phyloP scores from a whole-genome alignment of 2,113 vertebrate genomes.

The Sclerurus mexicanus region DNA sequence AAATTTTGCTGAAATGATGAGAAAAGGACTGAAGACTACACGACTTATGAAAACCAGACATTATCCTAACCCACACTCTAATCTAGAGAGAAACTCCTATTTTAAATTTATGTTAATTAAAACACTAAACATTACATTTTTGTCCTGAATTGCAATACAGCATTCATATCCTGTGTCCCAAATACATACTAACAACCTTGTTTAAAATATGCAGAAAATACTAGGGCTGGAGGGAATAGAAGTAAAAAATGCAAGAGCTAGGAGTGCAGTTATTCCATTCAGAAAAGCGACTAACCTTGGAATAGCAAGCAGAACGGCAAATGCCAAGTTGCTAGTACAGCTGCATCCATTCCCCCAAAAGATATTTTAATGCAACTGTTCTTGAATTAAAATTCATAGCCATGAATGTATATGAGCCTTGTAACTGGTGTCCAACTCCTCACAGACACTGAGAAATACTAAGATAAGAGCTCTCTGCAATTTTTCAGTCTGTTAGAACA shows the following conservation, averaged over 20 bases:
- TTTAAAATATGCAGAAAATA: background rate
- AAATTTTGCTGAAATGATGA: background rate
- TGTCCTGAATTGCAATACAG: background rate
- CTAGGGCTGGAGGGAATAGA: background rate
- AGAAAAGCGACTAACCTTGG: background rate
- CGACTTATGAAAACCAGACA: background rate
- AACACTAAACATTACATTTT: background rate
- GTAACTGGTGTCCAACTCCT: background rate
- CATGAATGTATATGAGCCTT: background rate
- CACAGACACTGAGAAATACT: background rate
- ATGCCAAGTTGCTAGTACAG: background rate
- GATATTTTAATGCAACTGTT: background rate
- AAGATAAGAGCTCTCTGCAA: background rate
- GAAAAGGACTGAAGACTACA: background rate
- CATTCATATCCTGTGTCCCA: background rate
- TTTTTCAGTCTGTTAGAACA: background rate
- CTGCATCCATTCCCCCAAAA: background rate
- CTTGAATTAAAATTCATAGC: background rate
- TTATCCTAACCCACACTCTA: background rate
- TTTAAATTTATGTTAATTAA: background rate
- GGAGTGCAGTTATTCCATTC: background rate
- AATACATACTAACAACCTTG: constrained; percentile 16
- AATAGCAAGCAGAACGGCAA: background rate
- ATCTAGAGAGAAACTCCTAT: background rate
- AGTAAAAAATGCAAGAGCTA: background rate